Conservation (phyloP, 2,113 vertebrate genomes). For the Ailurus styani region DNA sequence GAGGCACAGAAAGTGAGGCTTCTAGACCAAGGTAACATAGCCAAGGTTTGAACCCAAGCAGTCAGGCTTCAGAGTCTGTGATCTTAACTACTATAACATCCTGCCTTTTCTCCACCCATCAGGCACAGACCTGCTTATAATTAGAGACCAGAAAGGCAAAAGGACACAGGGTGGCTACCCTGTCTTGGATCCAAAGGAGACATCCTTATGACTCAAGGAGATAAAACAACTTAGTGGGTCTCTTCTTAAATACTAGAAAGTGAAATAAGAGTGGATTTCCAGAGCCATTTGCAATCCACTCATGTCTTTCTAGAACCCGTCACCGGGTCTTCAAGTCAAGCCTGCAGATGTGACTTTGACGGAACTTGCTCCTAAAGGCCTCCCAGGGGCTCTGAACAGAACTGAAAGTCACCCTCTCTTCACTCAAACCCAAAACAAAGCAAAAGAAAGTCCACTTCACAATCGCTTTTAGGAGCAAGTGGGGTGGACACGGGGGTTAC, state of each 20-base stretch:
- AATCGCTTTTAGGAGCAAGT: neutral
- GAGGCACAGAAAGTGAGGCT: neutral
- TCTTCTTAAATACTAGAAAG: neutral
- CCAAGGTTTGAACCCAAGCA: neutral
- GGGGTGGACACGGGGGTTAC: neutral
- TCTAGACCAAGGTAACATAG: neutral
- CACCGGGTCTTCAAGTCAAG: neutral
- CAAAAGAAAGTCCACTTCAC: neutral
- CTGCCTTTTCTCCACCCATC: neutral
- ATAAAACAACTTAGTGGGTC: neutral
- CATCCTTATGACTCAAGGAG: neutral
- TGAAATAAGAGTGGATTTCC: neutral
- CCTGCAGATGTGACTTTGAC: neutral
- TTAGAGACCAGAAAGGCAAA: neutral
- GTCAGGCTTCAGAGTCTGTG: neutral
- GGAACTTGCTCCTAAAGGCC: neutral
- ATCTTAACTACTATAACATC: neutral
- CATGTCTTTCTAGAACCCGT: fast-evolving
- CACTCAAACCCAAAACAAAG: neutral
- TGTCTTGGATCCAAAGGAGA: neutral
- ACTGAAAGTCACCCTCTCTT: neutral
- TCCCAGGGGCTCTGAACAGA: neutral
- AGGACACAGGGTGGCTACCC: neutral
- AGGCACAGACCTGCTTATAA: neutral
- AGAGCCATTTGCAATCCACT: neutral